phyloP scores from a whole-genome alignment of 2,797 vertebrate species.

The Iguana delicatissima region DNA sequence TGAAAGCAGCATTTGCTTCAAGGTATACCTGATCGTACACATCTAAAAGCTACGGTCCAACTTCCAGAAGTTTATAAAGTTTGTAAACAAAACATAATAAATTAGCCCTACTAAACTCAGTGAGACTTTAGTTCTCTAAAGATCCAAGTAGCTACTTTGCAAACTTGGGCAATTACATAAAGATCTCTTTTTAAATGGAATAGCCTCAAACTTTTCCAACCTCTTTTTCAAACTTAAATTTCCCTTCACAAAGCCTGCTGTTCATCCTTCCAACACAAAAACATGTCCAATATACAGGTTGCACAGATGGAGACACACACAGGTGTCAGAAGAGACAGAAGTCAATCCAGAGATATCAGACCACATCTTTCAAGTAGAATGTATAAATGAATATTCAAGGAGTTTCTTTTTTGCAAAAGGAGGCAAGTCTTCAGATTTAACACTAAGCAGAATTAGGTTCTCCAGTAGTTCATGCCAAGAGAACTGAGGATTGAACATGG shows the following conservation, averaged over 20 bases:
- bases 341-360: not conserved
- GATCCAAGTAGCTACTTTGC: not conserved
- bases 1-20: not conserved
- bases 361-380: not conserved
- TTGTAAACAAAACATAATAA: not conserved
- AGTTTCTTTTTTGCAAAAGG: not conserved
- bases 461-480: not conserved
- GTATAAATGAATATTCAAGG: accelerated
- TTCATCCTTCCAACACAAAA: not conserved
- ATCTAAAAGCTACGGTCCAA: not conserved
- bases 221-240: not conserved
- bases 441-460: not conserved
- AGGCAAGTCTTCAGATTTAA: not conserved
- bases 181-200: not conserved
- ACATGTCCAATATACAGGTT: not conserved
- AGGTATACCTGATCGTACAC: not conserved
- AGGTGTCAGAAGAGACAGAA: not conserved
- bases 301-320: too few species aligned
- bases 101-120: too few species aligned
- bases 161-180: not conserved
- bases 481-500: not conserved
- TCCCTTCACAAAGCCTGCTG: not conserved
- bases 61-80: not conserved
- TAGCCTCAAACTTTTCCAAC: not conserved
- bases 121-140: not conserved